Conservation (phyloP, 1,140 invertebrate genomes). For the Drosophila bocqueti region DNA sequence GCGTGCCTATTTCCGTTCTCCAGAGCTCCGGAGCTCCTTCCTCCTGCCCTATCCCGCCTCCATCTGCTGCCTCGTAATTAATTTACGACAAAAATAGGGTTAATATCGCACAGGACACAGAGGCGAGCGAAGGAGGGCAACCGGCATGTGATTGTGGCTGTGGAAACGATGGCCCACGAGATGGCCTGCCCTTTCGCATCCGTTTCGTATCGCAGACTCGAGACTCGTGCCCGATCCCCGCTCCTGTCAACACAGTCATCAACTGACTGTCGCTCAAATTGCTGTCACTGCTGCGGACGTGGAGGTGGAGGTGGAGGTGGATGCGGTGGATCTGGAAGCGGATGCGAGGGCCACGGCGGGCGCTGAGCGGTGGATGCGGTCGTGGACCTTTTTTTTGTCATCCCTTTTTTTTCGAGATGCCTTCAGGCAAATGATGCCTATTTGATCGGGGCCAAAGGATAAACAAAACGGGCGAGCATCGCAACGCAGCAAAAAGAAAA, state of each 20-base stretch:
- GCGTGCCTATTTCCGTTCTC: conserved; percentile 33
- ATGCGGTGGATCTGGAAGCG: conserved; percentile 7
- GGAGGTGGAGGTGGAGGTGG: conserved; percentile 41
- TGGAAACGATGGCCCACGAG: conserved; percentile 41
- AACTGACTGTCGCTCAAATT: conserved; percentile 78
- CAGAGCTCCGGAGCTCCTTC: background rate
- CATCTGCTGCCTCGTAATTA: conserved; percentile 63
- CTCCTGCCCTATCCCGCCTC: conserved; percentile 5
- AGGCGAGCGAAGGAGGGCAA: conserved; percentile 1
- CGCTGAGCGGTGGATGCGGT: conserved; percentile 31
- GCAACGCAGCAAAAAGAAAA: conserved; percentile 42
- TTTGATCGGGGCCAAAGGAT: conserved; percentile 79
- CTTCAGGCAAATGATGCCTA: conserved; percentile 80
- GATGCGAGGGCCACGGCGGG: conserved; percentile 8
- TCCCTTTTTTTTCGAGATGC: conserved; percentile 48
- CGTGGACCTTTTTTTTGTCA: conserved; percentile 41
- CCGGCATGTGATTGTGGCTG: background rate
- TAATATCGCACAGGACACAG: conserved; percentile 56
- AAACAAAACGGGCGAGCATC: conserved; percentile 59
- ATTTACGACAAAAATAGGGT: conserved; percentile 82
- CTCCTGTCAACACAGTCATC: conserved; percentile 79
- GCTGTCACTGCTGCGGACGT: conserved; percentile 58
- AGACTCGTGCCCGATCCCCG: conserved; percentile 1
- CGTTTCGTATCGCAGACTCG: conserved; percentile 36
- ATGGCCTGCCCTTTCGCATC: conserved; percentile 32